phyloP scores from a whole-genome alignment of 2,888 invertebrate genomes.

The Nymphalis polychloros region DNA sequence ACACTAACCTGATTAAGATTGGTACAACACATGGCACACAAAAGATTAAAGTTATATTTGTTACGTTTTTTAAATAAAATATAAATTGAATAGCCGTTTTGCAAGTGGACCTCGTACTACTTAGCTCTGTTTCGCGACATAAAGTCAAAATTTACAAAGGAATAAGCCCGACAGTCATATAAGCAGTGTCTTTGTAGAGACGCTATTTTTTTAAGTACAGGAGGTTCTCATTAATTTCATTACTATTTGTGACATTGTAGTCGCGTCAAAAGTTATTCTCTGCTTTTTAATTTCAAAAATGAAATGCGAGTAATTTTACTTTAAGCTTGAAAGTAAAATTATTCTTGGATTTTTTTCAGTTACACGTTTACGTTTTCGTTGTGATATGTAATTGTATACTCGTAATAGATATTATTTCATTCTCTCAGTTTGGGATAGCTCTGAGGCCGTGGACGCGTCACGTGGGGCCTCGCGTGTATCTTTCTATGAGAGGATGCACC shows the following conservation, averaged over 20 bases:
- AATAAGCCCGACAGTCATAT: conserved; percentile 16
- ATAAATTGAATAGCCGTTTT: neutral
- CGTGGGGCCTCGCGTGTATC: too few species aligned
- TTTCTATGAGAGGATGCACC: too few species aligned
- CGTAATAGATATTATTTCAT: too few species aligned
- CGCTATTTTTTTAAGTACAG: conserved; percentile 1
- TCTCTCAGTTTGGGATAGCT: too few species aligned
- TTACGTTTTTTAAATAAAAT: neutral
- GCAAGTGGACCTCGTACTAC: neutral
- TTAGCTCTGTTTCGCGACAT: neutral
- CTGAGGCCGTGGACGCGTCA: too few species aligned
- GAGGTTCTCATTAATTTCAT: conserved; percentile 3
- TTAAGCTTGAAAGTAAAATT: neutral
- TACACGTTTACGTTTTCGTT: too few species aligned
- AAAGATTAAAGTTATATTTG: too few species aligned
- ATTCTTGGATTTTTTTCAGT: neutral
- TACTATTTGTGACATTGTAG: conserved; percentile 1
- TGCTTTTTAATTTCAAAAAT: conserved; percentile 1
- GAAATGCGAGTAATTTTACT: neutral
- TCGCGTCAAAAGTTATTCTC: neutral
- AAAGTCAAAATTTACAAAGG: conserved; percentile 18
- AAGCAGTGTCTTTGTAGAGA: conserved; percentile 8
- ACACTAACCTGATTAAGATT: too few species aligned
- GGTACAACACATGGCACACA: too few species aligned
- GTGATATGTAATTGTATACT: neutral